Conservation (phyloP, 2,113 vertebrate species). For the Prietella phreatophila region DNA sequence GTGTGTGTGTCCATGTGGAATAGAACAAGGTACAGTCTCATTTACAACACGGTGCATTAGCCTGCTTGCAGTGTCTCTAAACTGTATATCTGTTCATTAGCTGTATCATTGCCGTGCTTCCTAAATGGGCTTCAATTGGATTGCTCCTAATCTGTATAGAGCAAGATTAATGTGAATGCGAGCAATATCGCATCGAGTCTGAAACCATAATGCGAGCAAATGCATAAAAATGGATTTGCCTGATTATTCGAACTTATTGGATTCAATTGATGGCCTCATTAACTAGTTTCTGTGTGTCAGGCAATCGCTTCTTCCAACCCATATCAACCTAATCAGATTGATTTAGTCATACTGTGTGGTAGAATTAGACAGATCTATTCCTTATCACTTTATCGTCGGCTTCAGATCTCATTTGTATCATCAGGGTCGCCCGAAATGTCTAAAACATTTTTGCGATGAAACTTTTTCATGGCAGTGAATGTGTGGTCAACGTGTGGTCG, state of each 20-base stretch:
- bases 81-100: constrained; percentile 45
- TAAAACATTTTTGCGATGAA: background rate
- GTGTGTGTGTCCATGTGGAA: background rate
- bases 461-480: background rate
- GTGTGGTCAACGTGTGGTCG: background rate
- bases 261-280: constrained; percentile 30
- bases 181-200: constrained; percentile 27
- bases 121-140: constrained; percentile 43
- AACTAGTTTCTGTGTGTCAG: constrained; percentile 14
- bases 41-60: constrained; percentile 24
- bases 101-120: constrained; percentile 35
- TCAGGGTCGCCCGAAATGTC: background rate
- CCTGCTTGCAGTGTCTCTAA: constrained; percentile 8
- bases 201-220: constrained; percentile 36
- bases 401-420: background rate
- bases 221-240: constrained; percentile 42
- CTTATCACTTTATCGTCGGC: background rate
- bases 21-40: background rate
- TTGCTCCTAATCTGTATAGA: constrained; percentile 43
- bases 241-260: constrained; percentile 36
- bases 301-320: constrained; percentile 11
- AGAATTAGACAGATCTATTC: background rate
- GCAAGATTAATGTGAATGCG: constrained; percentile 39
- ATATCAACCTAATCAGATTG: constrained; percentile 35
- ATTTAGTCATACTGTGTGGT: constrained; percentile 27